Evolutionary conservation across 2,888 invertebrate genomes (phyloP).

Genomic region (Scrobipalpa costella): DNA sequence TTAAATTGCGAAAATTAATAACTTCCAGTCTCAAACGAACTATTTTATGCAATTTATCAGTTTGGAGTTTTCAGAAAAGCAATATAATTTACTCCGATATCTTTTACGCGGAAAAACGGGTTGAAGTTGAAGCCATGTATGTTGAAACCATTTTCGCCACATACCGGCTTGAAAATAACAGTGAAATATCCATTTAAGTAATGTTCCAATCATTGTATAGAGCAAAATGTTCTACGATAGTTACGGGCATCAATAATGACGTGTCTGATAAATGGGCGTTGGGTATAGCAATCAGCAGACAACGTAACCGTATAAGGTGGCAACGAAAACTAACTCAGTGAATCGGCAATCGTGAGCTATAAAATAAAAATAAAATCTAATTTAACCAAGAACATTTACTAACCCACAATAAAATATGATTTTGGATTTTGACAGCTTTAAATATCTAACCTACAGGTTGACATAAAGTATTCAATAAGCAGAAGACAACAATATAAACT

Average conservation of each 20-base stretch:
- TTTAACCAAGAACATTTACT: no score
- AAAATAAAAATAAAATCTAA: not conserved
- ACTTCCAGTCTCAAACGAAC: not conserved
- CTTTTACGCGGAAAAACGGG: no score
- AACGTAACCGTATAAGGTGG: constrained; percentile 48
- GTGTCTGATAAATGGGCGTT: not conserved
- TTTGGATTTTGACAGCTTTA: no score
- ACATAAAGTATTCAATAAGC: not conserved
- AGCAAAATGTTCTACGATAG: not conserved
- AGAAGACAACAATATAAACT: constrained; percentile 38
- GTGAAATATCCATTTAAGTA: not conserved
- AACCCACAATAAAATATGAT: no score
- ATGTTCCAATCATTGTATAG: not conserved
- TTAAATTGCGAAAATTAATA: not conserved
- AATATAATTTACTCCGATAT: not conserved
- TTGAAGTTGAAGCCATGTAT: no score
- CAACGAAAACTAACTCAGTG: constrained; percentile 34
- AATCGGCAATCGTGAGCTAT: not conserved
- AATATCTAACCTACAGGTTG: not conserved
- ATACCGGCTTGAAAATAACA: no score
- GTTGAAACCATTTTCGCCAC: no score
- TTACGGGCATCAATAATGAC: not conserved
- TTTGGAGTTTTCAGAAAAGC: not conserved
- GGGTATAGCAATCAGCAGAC: constrained; percentile 24
- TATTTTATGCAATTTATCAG: not conserved